Percentiles rank a stretch among this genome's conserved stretches.
These are phyloP conservation scores for Macrosoma leucophasiata DNA, from an alignment of 2,888 invertebrate species.

Conservation along the genomic window DNA sequence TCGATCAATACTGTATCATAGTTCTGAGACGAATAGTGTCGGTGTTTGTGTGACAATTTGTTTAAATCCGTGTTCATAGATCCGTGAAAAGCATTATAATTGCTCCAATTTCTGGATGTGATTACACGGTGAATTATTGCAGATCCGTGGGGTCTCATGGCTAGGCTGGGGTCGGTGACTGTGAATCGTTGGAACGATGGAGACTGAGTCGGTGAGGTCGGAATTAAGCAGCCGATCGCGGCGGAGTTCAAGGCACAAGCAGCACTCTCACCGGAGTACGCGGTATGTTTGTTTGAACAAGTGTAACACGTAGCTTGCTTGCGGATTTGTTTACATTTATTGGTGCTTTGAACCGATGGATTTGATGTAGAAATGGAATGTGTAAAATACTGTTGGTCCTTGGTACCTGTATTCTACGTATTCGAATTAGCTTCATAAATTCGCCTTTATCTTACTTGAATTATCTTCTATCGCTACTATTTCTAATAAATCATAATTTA, in stretches of 20 bases:
- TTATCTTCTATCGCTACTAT: too few species aligned
- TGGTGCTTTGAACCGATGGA: too few species aligned
- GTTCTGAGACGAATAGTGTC: slow-evolving; percentile 12
- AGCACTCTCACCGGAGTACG: slow-evolving; percentile 79
- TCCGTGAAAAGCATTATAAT: slow-evolving; percentile 63
- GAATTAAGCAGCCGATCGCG: slow-evolving; percentile 90
- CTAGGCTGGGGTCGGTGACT: slow-evolving; percentile 35
- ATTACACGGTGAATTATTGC: slow-evolving; percentile 47
- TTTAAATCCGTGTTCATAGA: slow-evolving; percentile 26
- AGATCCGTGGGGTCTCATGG: slow-evolving; percentile 52
- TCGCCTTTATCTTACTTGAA: too few species aligned
- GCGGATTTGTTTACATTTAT: neutral
- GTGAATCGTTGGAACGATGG: slow-evolving; percentile 77
- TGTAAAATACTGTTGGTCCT: too few species aligned
- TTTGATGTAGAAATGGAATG: too few species aligned
- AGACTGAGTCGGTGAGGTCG: slow-evolving; percentile 95
- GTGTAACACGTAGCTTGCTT: neutral
- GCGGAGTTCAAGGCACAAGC: slow-evolving; percentile 79
- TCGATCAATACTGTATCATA: slow-evolving; percentile 10
- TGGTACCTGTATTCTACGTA: too few species aligned
- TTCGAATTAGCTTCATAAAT: too few species aligned
- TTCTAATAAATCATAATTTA: too few species aligned
- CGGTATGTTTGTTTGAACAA: slow-evolving; percentile 62
- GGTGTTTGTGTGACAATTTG: slow-evolving; percentile 30
- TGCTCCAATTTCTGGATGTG: slow-evolving; percentile 48